Base-by-base conservation (phyloP, 2,888 invertebrate genomes). In the Plebejus anna region DNA sequence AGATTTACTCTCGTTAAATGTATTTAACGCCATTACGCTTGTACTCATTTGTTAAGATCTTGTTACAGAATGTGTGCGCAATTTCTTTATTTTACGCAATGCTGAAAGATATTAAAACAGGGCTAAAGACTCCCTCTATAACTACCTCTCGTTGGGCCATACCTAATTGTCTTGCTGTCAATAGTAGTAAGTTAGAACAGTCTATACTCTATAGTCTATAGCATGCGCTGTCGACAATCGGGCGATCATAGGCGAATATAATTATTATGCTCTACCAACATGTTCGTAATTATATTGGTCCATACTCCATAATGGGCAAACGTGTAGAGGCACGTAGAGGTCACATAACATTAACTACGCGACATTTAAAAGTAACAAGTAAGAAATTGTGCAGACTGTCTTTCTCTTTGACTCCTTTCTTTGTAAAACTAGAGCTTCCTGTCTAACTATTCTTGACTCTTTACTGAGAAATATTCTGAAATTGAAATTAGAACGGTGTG, bases 21-120 rank as follows among this genome's bases (percentile, higher is more conserved):
- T 73, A 55, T 73, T 55, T 32, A 6, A 2, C 32, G 32, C 16
- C 55, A 73, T 73, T 51, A 28, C 16, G 28, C 47, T 13, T 32
- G 73, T 73, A 51, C 72, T 22, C 42, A 28, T 72, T 47, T 73
- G 73, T 51, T 73, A 32, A 47, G 47, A 47, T 73, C 32, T 73
- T 22, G 16, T 73, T 73, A 51, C 55, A 28, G 13, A 66, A 32
- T 66, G 28, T 22, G 13, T 51, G 55, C 73, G 55, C 55, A 73
- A 32, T 51, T 73, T 51, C 22, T 51, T 32, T 16, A 51, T 51
- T 72, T 72, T 47, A 51, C 55, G 28, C 47, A 47, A 55, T 73
- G 5, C 38, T 73, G 1, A 47, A 13, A 47, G 9, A 51, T 22
- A 72, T n/a, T 36, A 38, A 72, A 9, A 61, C 11, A 9, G 9